Conservation (phyloP, 2,113 vertebrate species). For the Indicator maculatus region DNA sequence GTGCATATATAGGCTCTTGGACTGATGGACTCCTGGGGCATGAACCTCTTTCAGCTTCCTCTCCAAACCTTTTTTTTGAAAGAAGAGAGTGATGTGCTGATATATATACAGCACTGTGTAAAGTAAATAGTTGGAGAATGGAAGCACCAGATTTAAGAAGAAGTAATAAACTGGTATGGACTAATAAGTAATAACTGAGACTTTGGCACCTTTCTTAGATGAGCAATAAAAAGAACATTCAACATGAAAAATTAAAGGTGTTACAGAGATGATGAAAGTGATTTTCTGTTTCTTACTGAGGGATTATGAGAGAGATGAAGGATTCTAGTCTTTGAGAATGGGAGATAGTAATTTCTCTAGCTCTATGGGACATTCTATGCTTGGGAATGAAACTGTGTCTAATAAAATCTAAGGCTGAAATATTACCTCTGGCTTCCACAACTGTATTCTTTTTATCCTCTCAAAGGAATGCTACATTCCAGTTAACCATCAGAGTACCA, state of each 20-base stretch:
- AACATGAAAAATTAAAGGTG: conserved; percentile 77
- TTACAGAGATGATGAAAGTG: conserved; percentile 69
- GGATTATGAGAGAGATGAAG: conserved; percentile 73
- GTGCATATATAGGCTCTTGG: not conserved
- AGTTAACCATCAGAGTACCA: conserved; percentile 55
- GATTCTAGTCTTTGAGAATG: conserved; percentile 54
- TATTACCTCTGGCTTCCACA: conserved; percentile 72
- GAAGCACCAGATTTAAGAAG: conserved; percentile 54
- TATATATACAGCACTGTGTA: not conserved
- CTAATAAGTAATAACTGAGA: conserved; percentile 68
- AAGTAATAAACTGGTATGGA: conserved; percentile 56
- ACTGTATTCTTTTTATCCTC: conserved; percentile 67
- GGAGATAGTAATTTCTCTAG: conserved; percentile 72
- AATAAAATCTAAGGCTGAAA: conserved; percentile 77
- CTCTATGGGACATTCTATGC: conserved; percentile 61
- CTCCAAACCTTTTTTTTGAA: not conserved
- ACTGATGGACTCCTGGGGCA: not conserved
- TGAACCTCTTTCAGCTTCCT: not conserved
- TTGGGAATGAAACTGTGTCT: conserved; percentile 73
- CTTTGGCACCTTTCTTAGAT: conserved; percentile 58
- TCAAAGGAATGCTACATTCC: conserved; percentile 49
- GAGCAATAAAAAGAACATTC: conserved; percentile 74
- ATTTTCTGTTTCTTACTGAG: conserved; percentile 71
- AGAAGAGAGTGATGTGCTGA: not conserved
- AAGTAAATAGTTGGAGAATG: conserved; percentile 25